phyloP scores from a whole-genome alignment of 1,140 invertebrate genomes.

The Carcinoscorpius rotundicauda region DNA sequence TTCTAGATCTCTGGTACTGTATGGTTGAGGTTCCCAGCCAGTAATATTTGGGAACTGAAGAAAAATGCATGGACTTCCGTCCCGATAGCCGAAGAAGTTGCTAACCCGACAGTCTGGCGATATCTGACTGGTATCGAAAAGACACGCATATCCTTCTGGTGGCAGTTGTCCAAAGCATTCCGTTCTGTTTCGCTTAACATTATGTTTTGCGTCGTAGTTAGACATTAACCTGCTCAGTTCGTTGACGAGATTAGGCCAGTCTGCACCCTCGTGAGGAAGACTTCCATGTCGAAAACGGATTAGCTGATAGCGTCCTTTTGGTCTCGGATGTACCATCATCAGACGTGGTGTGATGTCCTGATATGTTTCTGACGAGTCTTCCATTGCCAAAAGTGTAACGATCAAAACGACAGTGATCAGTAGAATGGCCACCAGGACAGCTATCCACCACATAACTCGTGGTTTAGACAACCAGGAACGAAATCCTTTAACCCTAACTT shows the following conservation, averaged over 20 bases:
- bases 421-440: conserved; percentile 14
- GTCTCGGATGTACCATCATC: conserved; percentile 5
- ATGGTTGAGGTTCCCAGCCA: conserved; percentile 18
- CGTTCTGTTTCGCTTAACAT: conserved; percentile 9
- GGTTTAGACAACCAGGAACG: neutral
- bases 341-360: too few relatives aligned
- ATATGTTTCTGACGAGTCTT: conserved; percentile 8
- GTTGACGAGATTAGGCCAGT: conserved; percentile 19
- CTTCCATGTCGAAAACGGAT: conserved; percentile 21
- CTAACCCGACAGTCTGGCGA: conserved; percentile 16
- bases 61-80: conserved; percentile 23
- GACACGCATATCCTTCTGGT: conserved; percentile 11
- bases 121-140: conserved; percentile 14
- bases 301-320: conserved; percentile 20
- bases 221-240: conserved; percentile 18
- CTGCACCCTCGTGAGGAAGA: conserved; percentile 13
- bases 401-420: conserved; percentile 15
- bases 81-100: conserved; percentile 22
- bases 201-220: conserved; percentile 9
- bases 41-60: conserved; percentile 21
- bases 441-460: conserved; percentile 21
- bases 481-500: too few relatives aligned
- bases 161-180: conserved; percentile 10
- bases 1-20: conserved; percentile 39
- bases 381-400: conserved; percentile 14